Base-by-base conservation (phyloP, 2,113 vertebrate genomes). In the Centrocercus urophasianus region DNA sequence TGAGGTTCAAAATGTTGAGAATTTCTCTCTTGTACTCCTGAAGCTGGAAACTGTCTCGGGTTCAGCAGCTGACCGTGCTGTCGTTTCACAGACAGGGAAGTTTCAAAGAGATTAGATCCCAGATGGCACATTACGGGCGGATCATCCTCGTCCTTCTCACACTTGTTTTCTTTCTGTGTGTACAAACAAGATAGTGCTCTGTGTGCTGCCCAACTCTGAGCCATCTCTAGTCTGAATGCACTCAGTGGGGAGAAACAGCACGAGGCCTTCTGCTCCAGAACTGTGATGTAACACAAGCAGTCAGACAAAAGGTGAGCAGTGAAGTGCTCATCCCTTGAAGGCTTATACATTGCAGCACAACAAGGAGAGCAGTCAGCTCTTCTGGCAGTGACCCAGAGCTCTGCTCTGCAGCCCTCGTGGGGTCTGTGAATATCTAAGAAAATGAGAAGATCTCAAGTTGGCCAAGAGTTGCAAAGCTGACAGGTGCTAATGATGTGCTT, bases 331-430 rank as follows among this genome's bases (percentile, higher is more conserved):
- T 76, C 40, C 48, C 36, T 69, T 70, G 28, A 38, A 1, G 1
- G 45, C n/a, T 86, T 47, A 3, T 1, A 0, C 3, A 1, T 28
- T 10, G 32, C 27, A 18, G 24, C 13, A 45, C 76, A 64, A 48
- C 15, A 19, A 59, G 32, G 83, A 60, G 60, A 32, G 48, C 45
- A 11, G 5, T 80, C 48, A 5, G 60, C 36, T 69, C 36, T 86
- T 64, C 75, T 52, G 17, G 7, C 40, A 48, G 40, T 50, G 71
- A 10, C 28, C 40, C 56, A 30, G 30, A 59, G 90, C 27, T 88
- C 11, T 1, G 0, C 57, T 80, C 85, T 42, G 30, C 52, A 80
- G 30, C 45, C 28, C 20, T 80, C 30, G 2, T 47, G n/a, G 16
- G 52, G 52, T 88, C 61, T 89, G 75, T 63, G 20, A 18, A 16